These are phyloP conservation scores for Zeuzera pyrina DNA, from an alignment of 2,888 invertebrate genomes.

Conservation along the genomic window DNA sequence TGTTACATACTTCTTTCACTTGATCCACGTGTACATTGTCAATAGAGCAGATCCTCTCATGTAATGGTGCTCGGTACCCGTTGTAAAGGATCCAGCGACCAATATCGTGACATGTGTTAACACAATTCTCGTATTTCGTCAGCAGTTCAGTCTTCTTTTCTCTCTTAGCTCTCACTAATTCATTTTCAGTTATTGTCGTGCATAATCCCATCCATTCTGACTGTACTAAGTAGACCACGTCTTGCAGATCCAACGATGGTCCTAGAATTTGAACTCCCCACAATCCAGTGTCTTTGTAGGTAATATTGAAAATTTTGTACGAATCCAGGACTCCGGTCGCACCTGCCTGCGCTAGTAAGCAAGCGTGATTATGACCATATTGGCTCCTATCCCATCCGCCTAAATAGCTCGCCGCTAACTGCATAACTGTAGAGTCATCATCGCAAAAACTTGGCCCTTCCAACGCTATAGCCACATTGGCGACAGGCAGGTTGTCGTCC, in stretches of 20 bases:
- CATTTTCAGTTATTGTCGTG: constrained; percentile 85
- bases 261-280: constrained; percentile 93
- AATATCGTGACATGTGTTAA: constrained; percentile 94
- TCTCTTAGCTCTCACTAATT: constrained; percentile 92
- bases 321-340: constrained; percentile 82
- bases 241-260: constrained; percentile 76
- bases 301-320: constrained; percentile 95
- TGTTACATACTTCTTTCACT: constrained; percentile 84
- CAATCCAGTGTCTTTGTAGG: constrained; percentile 97
- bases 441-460: constrained; percentile 93
- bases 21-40: constrained; percentile 82
- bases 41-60: constrained; percentile 89
- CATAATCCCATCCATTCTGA: constrained; percentile 90
- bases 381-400: constrained; percentile 93
- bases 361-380: constrained; percentile 86
- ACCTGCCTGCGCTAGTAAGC: constrained; percentile 81
- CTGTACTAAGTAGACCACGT: constrained; percentile 81
- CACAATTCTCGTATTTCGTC: constrained; percentile 88
- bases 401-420: constrained; percentile 92
- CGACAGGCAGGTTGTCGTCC: constrained; percentile 90
- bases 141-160: constrained; percentile 92
- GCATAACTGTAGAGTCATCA: constrained; percentile 91
- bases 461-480: constrained; percentile 92
- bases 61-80: constrained; percentile 84
- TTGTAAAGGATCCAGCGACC: constrained; percentile 95